phyloP scores from a whole-genome alignment of 2,113 vertebrate genomes.

The Prochilodus magdalenae region DNA sequence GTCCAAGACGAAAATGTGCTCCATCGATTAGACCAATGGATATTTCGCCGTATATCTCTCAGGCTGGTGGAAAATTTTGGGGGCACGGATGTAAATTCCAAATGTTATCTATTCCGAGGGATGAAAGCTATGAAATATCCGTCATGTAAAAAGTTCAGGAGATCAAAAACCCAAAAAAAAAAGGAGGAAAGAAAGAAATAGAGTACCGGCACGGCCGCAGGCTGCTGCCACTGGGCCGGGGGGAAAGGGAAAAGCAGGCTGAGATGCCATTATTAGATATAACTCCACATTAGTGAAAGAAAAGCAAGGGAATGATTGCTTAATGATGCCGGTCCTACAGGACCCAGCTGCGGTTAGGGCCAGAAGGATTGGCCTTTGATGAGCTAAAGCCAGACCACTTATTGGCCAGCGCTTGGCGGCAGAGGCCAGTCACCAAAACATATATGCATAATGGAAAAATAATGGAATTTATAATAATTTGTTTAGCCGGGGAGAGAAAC shows the following conservation, averaged over 20 bases:
- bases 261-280: conserved; percentile 56
- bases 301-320: conserved; percentile 69
- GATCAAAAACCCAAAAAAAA: conserved; percentile 3
- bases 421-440: conserved; percentile 69
- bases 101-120: conserved; percentile 45
- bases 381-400: conserved; percentile 75
- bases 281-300: conserved; percentile 66
- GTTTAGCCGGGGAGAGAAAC: conserved; percentile 70
- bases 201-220: neutral
- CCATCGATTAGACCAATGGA: conserved; percentile 65
- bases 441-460: conserved; percentile 81
- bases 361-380: conserved; percentile 77
- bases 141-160: conserved; percentile 3
- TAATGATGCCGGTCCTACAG: conserved; percentile 74
- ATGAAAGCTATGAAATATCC: conserved; percentile 46
- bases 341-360: conserved; percentile 75
- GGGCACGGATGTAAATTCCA: conserved; percentile 58
- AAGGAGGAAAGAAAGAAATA: neutral
- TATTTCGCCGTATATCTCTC: conserved; percentile 69
- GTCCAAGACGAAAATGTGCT: conserved; percentile 66
- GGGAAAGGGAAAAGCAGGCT: conserved; percentile 23
- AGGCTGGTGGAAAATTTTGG: conserved; percentile 64
- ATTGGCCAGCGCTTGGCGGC: conserved; percentile 54
- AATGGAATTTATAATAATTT: conserved; percentile 82
- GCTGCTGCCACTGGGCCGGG: conserved; percentile 30